These are phyloP conservation scores for Drosophila orena DNA, from an alignment of 1,140 invertebrate genomes.

Conservation along the genomic window DNA sequence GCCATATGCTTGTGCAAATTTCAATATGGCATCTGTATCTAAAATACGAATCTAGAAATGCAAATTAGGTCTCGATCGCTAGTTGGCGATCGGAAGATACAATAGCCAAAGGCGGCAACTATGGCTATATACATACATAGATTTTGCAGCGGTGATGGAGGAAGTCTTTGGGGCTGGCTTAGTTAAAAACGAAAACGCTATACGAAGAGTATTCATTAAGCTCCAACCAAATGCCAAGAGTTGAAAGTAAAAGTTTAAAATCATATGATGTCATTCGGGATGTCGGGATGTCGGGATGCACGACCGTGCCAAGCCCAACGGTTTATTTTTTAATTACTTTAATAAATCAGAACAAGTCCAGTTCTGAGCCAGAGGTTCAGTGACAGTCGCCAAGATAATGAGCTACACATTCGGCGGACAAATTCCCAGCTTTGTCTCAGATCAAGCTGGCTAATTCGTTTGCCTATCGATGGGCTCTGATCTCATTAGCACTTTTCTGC, in stretches of 20 bases:
- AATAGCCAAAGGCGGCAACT: conserved; percentile 40
- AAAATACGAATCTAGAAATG: conserved; percentile 70
- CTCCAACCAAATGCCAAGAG: conserved; percentile 37
- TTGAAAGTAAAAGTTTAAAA: conserved; percentile 46
- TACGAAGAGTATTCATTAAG: conserved; percentile 31
- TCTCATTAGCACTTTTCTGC: conserved; percentile 58
- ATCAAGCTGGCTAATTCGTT: conserved; percentile 32
- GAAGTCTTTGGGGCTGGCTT: conserved; percentile 47
- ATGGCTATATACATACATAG: not conserved
- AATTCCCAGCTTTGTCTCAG: conserved; percentile 39
- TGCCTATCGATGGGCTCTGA: conserved; percentile 42
- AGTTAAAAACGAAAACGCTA: conserved; percentile 58
- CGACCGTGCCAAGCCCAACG: conserved; percentile 18
- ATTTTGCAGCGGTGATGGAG: conserved; percentile 25
- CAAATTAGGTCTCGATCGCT: conserved; percentile 63
- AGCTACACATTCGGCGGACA: conserved; percentile 29
- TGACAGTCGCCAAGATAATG: conserved; percentile 27
- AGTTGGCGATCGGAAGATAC: conserved; percentile 41
- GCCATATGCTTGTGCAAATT: conserved; percentile 18
- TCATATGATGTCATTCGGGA: conserved; percentile 34
- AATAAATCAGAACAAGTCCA: conserved; percentile 47
- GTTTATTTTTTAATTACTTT: conserved; percentile 47
- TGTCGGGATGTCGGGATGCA: conserved; percentile 12
- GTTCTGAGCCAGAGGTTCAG: conserved; percentile 28
- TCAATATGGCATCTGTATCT: conserved; percentile 58